Evolutionary conservation across 2,113 vertebrate genomes (phyloP), one percentile per base, ranked within the genome.

Genomic region (Pampusana beccarii): DNA sequence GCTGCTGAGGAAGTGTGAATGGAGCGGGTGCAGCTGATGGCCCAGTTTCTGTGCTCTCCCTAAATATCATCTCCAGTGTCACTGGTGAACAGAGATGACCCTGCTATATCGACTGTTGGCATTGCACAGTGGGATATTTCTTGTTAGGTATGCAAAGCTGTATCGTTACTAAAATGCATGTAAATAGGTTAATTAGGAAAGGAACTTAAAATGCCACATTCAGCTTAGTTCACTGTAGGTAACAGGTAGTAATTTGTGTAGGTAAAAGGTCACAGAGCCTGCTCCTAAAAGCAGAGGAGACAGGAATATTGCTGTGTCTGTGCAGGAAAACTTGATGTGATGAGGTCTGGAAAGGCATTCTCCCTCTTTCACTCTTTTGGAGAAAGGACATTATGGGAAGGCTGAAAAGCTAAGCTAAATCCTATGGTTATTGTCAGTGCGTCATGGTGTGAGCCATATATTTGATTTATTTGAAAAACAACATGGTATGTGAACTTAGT

Each of bases 121-220:
- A 0, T 48, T n/a, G 87, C 80, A 64, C 84, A 81, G 65, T 46
- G 70, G 65, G 73, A 33, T 33, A 38, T 34, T 72, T 61, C 73
- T 91, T 33, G 2, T 77, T 84, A 81, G 73, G 50, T 75, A 29
- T 81, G 58, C 91, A 92, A 91, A 89, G 54, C 73, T 85, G 65
- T 65, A 23, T 85, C 72, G 91, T 89, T 89, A 81, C 78, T 81
- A 57, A 87, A 89, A 92, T 72, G 31, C 57, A 89, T 48, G 57
- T 69, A 93, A 74, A 95, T 62, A 95, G 58, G 82, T 96, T 96
- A 95, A 96, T 96, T 93, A 93, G 86, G 36, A 86, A 50, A 80
- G 50, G 58, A 93, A 88, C 44, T 83, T 90, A 24, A 93, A 92
- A 90, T 72, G 50, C 46, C 40, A 34, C 58, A 6, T 71, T 89